Evolutionary conservation across 2,113 vertebrate genomes (phyloP), one percentile per base, ranked within the genome.

Genomic region (Arenaria interpres): DNA sequence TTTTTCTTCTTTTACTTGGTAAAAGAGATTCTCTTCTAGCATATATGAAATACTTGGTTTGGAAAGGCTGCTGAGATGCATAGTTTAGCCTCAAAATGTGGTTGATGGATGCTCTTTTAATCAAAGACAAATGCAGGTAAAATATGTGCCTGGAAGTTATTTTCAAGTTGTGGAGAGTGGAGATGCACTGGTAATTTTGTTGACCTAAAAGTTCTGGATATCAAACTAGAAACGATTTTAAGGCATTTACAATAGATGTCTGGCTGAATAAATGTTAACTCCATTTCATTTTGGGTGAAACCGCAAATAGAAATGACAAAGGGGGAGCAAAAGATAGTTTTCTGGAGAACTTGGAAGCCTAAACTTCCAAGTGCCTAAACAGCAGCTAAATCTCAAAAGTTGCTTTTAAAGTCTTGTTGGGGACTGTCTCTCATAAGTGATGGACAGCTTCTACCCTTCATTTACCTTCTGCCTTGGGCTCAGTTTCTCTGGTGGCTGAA

Each of bases 21-120:
- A 46, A 22, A 51, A 48, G 37, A 56, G 23, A 37, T 33, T 63
- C 33, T n/a, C 30, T 68, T 41, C n/a, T 39, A 37, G 37, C 51
- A 25, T 2, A 12, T 4, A 7, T 3, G 3, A 50, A 84, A 22
- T 2, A 0, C 10, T 48, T 15, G 27, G 6, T 62, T 53, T 35
- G 45, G 24, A 4, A 83, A 69, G 10, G 33, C 10, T 39, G 35
- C 22, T 16, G 77, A 56, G 72, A 15, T 17, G 15, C 12, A 5
- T 4, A 43, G 28, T 2, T 14, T 9, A 64, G 16, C 33, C 25
- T 60, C 11, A 43, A 11, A 3, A 7, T 3, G 6, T 12, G n/a
- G 19, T 28, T 60, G 53, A 59, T 43, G n/a, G 57, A 12, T 13
- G 12, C 15, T 22, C 4, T 27, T 71, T 24, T 8, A 6, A 32